Evolutionary conservation across 2,888 invertebrate genomes (phyloP), one percentile per base, ranked within the genome.

Genomic region (Apotomis capreana): DNA sequence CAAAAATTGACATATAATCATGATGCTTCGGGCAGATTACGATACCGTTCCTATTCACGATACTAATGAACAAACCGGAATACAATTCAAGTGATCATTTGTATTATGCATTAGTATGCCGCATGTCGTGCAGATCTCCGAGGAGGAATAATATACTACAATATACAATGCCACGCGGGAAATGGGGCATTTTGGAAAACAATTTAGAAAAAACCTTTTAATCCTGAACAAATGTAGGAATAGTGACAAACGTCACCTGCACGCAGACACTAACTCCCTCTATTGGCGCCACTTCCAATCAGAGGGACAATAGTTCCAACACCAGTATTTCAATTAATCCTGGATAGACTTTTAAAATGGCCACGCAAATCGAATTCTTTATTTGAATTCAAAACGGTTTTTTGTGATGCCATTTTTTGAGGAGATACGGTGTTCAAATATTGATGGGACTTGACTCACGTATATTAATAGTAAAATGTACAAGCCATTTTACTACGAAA

Each of bases 301-400:
- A 65, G 36, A 36, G 26, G 55, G 8, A 65, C 64, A 64, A 26
- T 44, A 64, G 40, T n/a, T n/a, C 46, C 61, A 36, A 55, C 55
- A 65, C 26, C 46, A 46, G 65, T 57, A 26, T 63, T 65, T 57
- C 65, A 57, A 57, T 65, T 55, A 65, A 65, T 46, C 46, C 9
- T 55, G 55, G 65, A 65, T 65, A 57, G 26, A 12, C 44, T 65
- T 65, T 55, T 26, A 65, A 57, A 65, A 55, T 46, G 46, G 57
- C 55, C 26, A 46, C 26, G 46, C 15, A 65, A 65, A 65, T 57
- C 46, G 65, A 65, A 46, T 65, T 57, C 55, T 57, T 65, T 65
- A 65, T 65, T 65, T 9, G 46, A 65, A 57, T 65, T 65, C 57
- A 12, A 46, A 65, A 57, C 55, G 65, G 13, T 65, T 65, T 64